Evolutionary conservation across 2,797 vertebrate species (phyloP).

Genomic region (Kryptopterus vitreolus): DNA sequence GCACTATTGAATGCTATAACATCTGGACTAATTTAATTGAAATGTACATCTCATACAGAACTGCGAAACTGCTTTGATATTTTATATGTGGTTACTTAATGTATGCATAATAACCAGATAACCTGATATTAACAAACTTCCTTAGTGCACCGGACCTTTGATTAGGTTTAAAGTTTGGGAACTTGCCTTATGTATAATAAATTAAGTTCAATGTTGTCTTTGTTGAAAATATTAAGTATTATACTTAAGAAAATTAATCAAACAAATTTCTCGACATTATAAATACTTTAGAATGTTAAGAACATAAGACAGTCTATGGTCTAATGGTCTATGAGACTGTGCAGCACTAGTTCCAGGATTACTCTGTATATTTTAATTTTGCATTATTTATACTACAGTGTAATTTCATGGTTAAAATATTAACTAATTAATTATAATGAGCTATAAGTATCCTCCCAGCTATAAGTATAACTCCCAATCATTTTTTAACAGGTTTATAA

Average conservation of each 20-base stretch:
- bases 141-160: background rate
- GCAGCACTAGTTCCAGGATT: background rate
- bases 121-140: background rate
- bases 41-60: constrained; percentile 1
- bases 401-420: too few relatives aligned
- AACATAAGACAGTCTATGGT: background rate
- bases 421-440: too few relatives aligned
- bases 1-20: constrained; percentile 14
- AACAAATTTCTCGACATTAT: background rate
- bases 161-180: background rate
- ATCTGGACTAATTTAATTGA: constrained; percentile 15
- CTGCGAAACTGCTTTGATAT: background rate
- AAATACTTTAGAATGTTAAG: background rate
- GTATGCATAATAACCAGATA: background rate
- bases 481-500: too few relatives aligned
- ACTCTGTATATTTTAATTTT: too few relatives aligned
- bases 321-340: background rate
- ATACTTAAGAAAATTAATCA: background rate
- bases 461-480: too few relatives aligned
- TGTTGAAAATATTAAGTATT: background rate
- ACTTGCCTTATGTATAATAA: background rate
- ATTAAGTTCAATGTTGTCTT: background rate
- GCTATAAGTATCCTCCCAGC: too few relatives aligned
- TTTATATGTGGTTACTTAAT: background rate
- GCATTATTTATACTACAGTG: too few relatives aligned